Evolutionary conservation across 2,113 vertebrate genomes (phyloP).

Genomic region (Sterrhoptilus dennistouni): DNA sequence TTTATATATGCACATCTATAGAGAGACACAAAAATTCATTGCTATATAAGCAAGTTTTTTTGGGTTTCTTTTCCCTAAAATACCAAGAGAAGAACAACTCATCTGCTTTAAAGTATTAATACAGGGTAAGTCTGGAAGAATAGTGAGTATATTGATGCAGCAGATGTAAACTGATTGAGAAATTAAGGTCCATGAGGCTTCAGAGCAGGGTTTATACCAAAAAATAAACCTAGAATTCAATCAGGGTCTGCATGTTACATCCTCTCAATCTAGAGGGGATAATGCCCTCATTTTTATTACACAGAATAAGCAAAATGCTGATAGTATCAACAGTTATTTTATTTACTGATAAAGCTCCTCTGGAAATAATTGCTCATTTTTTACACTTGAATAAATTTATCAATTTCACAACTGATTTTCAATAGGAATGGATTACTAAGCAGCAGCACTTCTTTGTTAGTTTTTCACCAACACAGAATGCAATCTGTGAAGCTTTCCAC

Average conservation of each 20-base stretch:
- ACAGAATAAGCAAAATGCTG: neutral
- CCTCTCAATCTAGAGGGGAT: neutral
- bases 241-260: neutral
- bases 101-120: neutral
- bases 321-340: neutral
- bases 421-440: neutral
- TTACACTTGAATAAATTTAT: neutral
- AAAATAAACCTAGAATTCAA: neutral
- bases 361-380: neutral
- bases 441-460: neutral
- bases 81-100: neutral
- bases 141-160: neutral
- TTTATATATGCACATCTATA: neutral
- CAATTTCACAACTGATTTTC: neutral
- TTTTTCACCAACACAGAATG: too few relatives aligned
- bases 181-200: neutral
- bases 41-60: neutral
- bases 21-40: neutral
- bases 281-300: neutral
- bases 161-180: neutral
- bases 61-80: neutral
- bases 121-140: rapidly evolving
- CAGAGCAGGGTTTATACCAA: neutral
- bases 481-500: neutral
- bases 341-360: neutral